Evolutionary conservation across 1,140 invertebrate species (phyloP), one percentile per base, ranked within the genome.

Genomic region (Drosophila orena): DNA sequence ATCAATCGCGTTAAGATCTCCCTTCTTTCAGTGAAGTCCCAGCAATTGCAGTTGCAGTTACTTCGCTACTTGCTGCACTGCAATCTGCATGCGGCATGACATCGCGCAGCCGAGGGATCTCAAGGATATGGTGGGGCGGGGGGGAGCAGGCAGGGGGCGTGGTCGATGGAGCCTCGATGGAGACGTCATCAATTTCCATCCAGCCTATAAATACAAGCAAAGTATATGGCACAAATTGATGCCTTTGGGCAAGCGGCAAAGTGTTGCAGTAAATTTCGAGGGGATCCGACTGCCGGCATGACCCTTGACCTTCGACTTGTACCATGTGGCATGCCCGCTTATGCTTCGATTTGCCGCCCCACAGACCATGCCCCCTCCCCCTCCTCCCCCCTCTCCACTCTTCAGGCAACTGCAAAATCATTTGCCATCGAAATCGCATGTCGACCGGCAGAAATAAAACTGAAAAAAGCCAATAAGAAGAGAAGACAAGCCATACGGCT

Each of bases 181-280:
- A 71, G 43, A 71, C 68, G 68, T 71, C 69, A 66, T 59, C 73
- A 83, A 88, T 89, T 88, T 60, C 59, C 58, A 73, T 66, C 72
- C 57, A 56, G 57, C 27, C 65, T 56, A 64, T 75, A 77, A 65
- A 61, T 62, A 58, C 37, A 58, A 35, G 52, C 64, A 57, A 57
- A 34, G 57, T 61, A 37, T 65, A 38, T 49, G 58, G 34, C 44
- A 37, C 17, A 59, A 40, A 42, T 7, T 30, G 27, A 74, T 75
- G 66, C 50, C 55, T 50, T 57, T 62, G 60, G 61, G 72, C 68
- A 47, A 37, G 35, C 62, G 78, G 59, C 73, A 84, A 84, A 84
- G 80, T 77, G 80, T 89, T 89, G 85, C 84, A 89, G 84, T 84
- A 59, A 80, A 84, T 89, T 89, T 89, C 72, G 71, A 76, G 69